These are phyloP conservation scores for Arothron firmamentum DNA, from an alignment of 2,113 vertebrate species.

Conservation along the genomic window DNA sequence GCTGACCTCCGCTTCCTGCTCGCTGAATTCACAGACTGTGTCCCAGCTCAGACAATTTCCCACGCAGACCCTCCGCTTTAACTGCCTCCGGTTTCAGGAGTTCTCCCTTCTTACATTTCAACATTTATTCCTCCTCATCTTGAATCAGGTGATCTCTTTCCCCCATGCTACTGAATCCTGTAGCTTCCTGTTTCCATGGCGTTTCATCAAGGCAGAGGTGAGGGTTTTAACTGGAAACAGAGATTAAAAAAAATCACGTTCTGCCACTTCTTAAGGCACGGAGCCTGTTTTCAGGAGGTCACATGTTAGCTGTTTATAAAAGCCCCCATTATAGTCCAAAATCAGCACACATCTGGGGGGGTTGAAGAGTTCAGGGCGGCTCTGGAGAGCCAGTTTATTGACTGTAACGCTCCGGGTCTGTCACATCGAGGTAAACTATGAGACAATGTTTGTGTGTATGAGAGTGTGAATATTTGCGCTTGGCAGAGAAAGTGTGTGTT, in stretches of 20 bases:
- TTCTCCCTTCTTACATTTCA: neutral
- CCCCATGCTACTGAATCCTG: constrained; percentile 33
- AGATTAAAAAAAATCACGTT: no score
- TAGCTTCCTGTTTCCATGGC: constrained; percentile 54
- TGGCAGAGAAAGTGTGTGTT: constrained; percentile 56
- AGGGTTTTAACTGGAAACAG: neutral
- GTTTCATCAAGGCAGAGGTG: constrained; percentile 13
- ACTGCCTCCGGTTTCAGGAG: neutral
- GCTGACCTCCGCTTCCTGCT: constrained; percentile 71
- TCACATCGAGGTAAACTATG: constrained; percentile 34
- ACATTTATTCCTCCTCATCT: constrained; percentile 4
- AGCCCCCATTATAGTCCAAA: constrained; percentile 6
- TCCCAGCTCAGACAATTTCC: constrained; percentile 21
- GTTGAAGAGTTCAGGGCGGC: neutral
- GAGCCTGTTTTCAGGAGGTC: neutral
- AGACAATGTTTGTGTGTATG: constrained; percentile 35
- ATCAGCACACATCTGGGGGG: neutral
- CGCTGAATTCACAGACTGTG: constrained; percentile 44
- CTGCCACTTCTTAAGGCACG: neutral
- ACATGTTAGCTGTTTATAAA: neutral
- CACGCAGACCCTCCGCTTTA: constrained; percentile 8
- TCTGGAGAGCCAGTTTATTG: constrained; percentile 23
- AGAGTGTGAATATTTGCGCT: constrained; percentile 55
- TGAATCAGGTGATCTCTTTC: constrained; percentile 18
- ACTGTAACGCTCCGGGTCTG: constrained; percentile 17